Evolutionary conservation across 2,888 invertebrate species (phyloP).

Genomic region (Acanthosepion esculentum): DNA sequence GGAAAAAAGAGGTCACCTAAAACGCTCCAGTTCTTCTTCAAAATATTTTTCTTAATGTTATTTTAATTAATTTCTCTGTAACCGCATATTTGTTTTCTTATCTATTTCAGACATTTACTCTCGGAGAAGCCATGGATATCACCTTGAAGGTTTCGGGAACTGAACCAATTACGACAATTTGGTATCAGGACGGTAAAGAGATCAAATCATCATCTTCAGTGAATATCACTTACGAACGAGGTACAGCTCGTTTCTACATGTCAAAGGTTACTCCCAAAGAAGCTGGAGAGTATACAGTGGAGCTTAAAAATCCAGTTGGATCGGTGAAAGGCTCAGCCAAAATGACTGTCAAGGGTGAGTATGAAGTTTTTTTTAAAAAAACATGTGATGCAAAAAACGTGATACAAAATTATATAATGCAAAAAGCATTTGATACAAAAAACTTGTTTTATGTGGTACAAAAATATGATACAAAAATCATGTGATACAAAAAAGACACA

Average conservation of each 20-base stretch:
- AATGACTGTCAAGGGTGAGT: conserved; percentile 71
- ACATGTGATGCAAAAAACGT: no score
- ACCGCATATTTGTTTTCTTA: neutral
- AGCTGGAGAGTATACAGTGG: conserved; percentile 87
- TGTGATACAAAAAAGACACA: no score
- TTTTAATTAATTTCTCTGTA: no score
- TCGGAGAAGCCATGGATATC: conserved; percentile 70
- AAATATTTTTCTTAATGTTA: neutral
- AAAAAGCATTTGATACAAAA: no score
- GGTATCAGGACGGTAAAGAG: conserved; percentile 79
- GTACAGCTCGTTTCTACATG: conserved; percentile 81
- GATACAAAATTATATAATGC: no score
- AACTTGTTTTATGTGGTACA: no score
- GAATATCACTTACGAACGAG: conserved; percentile 79
- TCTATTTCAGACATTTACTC: conserved; percentile 62
- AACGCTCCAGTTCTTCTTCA: no score
- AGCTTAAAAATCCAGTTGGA: conserved; percentile 75
- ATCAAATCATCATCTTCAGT: conserved; percentile 86
- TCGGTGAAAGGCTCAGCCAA: conserved; percentile 63
- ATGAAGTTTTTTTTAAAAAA: neutral
- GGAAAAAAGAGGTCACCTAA: neutral
- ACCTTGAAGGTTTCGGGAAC: conserved; percentile 70
- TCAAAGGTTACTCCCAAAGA: conserved; percentile 84
- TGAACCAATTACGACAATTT: conserved; percentile 69
- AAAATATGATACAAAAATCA: no score